These are phyloP conservation scores for Myzus persicae DNA, from an alignment of 1,140 invertebrate species.

Conservation along the genomic window DNA sequence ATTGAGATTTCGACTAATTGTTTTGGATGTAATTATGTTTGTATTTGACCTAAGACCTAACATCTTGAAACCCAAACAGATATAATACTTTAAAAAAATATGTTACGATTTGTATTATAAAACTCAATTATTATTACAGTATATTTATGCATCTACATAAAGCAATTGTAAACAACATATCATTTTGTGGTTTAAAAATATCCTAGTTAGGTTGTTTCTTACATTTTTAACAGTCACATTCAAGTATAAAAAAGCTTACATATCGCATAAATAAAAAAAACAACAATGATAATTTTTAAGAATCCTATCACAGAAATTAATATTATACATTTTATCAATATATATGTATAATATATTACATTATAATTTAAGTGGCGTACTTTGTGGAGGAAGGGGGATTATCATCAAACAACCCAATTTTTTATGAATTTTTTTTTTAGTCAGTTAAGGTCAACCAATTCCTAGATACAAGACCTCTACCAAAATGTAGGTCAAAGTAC, in stretches of 20 bases:
- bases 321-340: not conserved
- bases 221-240: not conserved
- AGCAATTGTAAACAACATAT: not conserved
- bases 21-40: not conserved
- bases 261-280: not conserved
- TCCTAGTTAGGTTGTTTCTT: not conserved
- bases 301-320: conserved; percentile 4
- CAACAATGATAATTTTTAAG: not conserved
- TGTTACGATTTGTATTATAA: not conserved
- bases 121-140: not conserved
- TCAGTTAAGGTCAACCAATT: not conserved
- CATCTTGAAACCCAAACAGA: not conserved
- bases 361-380: not conserved
- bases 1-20: not conserved
- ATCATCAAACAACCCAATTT: too few relatives aligned
- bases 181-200: not conserved
- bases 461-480: not conserved
- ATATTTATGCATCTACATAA: not conserved
- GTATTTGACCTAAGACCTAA: not conserved
- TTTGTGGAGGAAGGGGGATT: too few relatives aligned
- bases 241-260: not conserved
- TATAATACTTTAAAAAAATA: not conserved
- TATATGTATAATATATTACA: not conserved
- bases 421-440: not conserved
- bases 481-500: not conserved